Conservation (phyloP, 2,797 vertebrate genomes). For the Erethizon dorsatum region DNA sequence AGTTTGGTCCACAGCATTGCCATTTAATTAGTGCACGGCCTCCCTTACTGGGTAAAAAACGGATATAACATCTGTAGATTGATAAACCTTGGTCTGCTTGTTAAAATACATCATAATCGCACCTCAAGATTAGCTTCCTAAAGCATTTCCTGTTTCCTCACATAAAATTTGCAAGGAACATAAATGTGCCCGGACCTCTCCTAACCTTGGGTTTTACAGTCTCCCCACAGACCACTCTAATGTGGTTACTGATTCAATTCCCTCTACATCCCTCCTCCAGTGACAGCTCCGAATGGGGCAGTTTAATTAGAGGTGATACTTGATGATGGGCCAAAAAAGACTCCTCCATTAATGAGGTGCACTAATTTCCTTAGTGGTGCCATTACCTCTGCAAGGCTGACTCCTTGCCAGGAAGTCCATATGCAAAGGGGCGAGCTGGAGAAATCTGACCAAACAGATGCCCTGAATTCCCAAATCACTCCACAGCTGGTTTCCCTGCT, state of each 20-base stretch:
- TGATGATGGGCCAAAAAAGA: slow-evolving; percentile 75
- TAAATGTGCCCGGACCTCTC: slow-evolving; percentile 63
- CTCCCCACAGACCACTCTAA: slow-evolving; percentile 76
- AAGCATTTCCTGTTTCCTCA: slow-evolving; percentile 75
- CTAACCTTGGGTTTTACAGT: slow-evolving; percentile 76
- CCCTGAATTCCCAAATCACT: slow-evolving; percentile 51
- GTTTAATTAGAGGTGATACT: slow-evolving; percentile 83
- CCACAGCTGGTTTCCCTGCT: not conserved
- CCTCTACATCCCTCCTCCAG: slow-evolving; percentile 76
- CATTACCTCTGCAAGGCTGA: slow-evolving; percentile 73
- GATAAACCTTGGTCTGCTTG: slow-evolving; percentile 10
- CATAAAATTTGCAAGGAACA: slow-evolving; percentile 24
- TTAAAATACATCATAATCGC: slow-evolving; percentile 26
- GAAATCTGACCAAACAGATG: slow-evolving; percentile 60
- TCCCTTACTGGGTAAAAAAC: slow-evolving; percentile 12
- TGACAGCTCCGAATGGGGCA: slow-evolving; percentile 77
- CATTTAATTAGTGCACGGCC: not conserved
- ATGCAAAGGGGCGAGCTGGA: slow-evolving; percentile 23
- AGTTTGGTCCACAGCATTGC: not conserved
- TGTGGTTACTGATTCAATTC: slow-evolving; percentile 81
- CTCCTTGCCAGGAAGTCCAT: slow-evolving; percentile 65
- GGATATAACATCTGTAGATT: not conserved
- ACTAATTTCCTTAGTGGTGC: slow-evolving; percentile 75
- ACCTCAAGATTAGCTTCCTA: slow-evolving; percentile 62
- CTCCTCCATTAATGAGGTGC: slow-evolving; percentile 77